These are phyloP conservation scores for Chamaetylas fuelleborni DNA, from an alignment of 2,113 vertebrate genomes.

Conservation along the genomic window DNA sequence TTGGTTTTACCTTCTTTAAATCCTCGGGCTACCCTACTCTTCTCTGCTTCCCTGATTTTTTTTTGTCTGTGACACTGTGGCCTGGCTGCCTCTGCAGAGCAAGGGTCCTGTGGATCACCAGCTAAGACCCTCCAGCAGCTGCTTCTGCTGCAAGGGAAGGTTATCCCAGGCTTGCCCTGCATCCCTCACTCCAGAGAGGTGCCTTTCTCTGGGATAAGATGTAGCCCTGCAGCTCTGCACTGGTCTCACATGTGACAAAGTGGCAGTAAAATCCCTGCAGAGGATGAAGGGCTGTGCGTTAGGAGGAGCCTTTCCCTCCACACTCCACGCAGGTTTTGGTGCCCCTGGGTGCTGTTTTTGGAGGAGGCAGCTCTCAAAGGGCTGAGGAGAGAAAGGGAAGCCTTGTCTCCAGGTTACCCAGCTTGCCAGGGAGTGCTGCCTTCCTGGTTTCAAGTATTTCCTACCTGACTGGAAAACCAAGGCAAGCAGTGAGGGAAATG, in stretches of 20 bases:
- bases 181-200: neutral
- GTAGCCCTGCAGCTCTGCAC: rapidly evolving
- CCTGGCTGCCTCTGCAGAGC: neutral
- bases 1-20: neutral
- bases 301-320: neutral
- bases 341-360: neutral
- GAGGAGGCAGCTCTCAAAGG: neutral
- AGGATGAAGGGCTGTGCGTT: neutral
- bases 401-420: neutral
- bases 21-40: neutral
- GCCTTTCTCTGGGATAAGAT: neutral
- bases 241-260: neutral
- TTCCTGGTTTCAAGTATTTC: neutral
- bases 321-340: rapidly evolving
- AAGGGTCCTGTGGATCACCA: neutral
- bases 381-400: neutral
- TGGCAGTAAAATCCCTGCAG: neutral
- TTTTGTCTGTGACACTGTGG: neutral
- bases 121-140: neutral
- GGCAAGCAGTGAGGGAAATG: neutral
- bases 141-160: neutral
- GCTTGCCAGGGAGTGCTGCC: neutral
- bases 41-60: neutral
- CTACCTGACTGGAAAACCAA: neutral
- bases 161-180: neutral